phyloP scores from a whole-genome alignment of 2,888 invertebrate genomes.

The Camptogramma bilineatum region DNA sequence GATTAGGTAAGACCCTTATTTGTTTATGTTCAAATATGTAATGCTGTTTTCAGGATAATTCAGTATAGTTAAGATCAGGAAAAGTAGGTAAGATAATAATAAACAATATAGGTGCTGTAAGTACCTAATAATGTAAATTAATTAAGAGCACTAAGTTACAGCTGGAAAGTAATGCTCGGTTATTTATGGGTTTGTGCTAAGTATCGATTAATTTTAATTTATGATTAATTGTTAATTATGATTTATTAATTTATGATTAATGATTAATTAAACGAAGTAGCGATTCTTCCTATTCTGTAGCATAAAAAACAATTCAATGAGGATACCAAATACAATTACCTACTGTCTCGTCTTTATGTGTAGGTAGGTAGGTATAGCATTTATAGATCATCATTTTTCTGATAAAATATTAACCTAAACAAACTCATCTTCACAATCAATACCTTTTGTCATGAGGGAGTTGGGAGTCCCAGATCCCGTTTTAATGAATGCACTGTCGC shows the following conservation, averaged over 20 bases:
- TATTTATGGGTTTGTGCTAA: no score
- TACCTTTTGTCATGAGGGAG: slow-evolving; percentile 59
- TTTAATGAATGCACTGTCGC: slow-evolving; percentile 67
- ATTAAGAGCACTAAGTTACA: background rate
- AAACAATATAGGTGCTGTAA: background rate
- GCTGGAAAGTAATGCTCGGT: background rate
- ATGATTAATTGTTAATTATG: no score
- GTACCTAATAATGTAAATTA: background rate
- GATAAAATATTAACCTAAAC: background rate
- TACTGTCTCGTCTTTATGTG: no score
- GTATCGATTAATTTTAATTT: no score
- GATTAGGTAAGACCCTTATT: background rate
- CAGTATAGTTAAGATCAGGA: slow-evolving; percentile 4
- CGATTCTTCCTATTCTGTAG: no score
- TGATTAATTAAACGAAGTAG: no score
- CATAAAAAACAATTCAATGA: no score
- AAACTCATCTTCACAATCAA: slow-evolving; percentile 27
- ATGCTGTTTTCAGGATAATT: background rate
- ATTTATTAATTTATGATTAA: no score
- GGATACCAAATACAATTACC: no score
- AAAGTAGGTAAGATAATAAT: slow-evolving; percentile 8
- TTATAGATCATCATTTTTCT: no score
- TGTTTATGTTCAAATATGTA: background rate
- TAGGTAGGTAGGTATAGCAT: no score
- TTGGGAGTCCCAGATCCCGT: slow-evolving; percentile 54